Percentiles rank a stretch among this genome's conserved stretches.
Evolutionary conservation across 2,888 invertebrate species (phyloP).

Genomic region (Odontocerum albicorne): DNA sequence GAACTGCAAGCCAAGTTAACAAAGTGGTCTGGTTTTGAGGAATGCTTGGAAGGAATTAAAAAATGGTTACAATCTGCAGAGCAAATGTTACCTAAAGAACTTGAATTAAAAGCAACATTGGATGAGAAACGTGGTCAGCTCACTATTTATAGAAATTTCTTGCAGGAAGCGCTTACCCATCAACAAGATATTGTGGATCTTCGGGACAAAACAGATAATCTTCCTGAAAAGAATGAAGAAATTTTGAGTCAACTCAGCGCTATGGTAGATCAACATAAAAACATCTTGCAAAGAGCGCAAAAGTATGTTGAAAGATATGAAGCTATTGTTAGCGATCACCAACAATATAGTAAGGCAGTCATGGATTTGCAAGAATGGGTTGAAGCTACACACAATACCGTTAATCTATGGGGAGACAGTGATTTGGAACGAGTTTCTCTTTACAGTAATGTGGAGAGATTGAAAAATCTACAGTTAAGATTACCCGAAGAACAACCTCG

Average conservation of each 20-base stretch:
- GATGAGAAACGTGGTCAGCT: conserved; percentile 91
- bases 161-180: conserved; percentile 82
- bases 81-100: conserved; percentile 72
- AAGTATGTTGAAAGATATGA: conserved; percentile 83
- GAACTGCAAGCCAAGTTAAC: conserved; percentile 81
- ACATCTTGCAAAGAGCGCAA: conserved; percentile 70
- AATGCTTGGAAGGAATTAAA: conserved; percentile 75
- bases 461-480: conserved; percentile 76
- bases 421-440: conserved; percentile 82
- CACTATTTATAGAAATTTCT: conserved; percentile 76
- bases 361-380: conserved; percentile 87
- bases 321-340: conserved; percentile 85
- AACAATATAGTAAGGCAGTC: conserved; percentile 84
- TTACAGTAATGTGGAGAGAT: conserved; percentile 82
- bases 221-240: conserved; percentile 77
- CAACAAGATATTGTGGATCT: conserved; percentile 84
- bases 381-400: conserved; percentile 79
- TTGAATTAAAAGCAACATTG: conserved; percentile 80
- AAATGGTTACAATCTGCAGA: conserved; percentile 79
- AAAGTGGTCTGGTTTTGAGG: conserved; percentile 90
- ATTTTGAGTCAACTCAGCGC: conserved; percentile 71
- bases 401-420: conserved; percentile 80
- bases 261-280: conserved; percentile 72
- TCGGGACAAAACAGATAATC: conserved; percentile 74
- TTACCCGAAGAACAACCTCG: conserved; percentile 85